A percentile compares a stretch with the other conserved stretches of the same genome.
phyloP scores from a whole-genome alignment of 2,113 vertebrate species.

The Atrichornis clamosus region DNA sequence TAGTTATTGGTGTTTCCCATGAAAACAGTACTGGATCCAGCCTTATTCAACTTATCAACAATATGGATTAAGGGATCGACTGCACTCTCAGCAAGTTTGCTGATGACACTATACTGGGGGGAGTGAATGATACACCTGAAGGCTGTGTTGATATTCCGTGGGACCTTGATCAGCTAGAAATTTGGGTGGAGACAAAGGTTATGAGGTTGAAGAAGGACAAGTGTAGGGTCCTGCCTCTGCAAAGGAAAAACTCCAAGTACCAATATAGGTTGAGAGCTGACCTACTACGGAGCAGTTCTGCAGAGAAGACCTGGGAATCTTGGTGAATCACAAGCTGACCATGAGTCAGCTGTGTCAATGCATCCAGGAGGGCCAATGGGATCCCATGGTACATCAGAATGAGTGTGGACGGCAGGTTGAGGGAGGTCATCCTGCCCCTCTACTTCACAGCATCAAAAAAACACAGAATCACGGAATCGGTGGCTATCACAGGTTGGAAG shows the following conservation, averaged over 20 bases:
- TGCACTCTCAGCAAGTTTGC: not conserved
- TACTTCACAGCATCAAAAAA: not conserved
- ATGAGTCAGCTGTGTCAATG: not conserved
- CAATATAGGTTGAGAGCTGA: not conserved
- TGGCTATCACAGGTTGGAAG: not conserved
- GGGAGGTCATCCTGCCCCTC: not conserved
- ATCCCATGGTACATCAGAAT: not conserved
- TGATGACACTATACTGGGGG: not conserved
- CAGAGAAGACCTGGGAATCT: not conserved
- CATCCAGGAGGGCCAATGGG: accelerated
- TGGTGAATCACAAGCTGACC: not conserved
- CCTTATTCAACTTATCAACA: not conserved
- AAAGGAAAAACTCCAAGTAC: not conserved
- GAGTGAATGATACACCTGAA: not conserved
- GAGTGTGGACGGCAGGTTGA: not conserved
- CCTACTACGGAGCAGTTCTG: not conserved
- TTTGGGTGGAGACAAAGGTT: not conserved
- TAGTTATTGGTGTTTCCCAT: not conserved
- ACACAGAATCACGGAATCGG: too few relatives aligned
- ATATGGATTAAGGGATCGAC: not conserved
- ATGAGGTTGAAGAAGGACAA: not conserved
- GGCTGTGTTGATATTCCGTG: not conserved
- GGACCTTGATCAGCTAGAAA: not conserved
- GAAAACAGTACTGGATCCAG: not conserved
- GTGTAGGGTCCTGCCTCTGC: not conserved